Percentiles rank a stretch among this genome's conserved stretches.
These are phyloP conservation scores for Physella acuta DNA, from an alignment of 1,140 invertebrate species.

Conservation along the genomic window DNA sequence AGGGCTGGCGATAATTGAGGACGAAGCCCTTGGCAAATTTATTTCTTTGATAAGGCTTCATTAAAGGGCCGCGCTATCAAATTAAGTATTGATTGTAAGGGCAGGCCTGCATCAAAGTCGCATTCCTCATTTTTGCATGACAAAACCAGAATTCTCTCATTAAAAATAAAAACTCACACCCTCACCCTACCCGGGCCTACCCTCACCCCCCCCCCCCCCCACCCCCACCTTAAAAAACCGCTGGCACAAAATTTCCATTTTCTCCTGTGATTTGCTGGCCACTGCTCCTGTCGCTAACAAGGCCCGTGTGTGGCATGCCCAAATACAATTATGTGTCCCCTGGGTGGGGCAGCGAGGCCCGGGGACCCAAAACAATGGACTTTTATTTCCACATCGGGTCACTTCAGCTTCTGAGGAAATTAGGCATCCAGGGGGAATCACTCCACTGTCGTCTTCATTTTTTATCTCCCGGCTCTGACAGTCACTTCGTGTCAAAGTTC, in stretches of 20 bases:
- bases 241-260: constrained; percentile 8
- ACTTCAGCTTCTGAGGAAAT: neutral
- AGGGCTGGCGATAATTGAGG: constrained; percentile 14
- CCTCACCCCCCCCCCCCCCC: too few relatives aligned
- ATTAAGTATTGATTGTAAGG: constrained; percentile 20
- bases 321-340: constrained; percentile 20
- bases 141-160: neutral
- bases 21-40: constrained; percentile 23
- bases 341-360: neutral
- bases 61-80: constrained; percentile 7
- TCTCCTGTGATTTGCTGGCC: neutral
- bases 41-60: constrained; percentile 20
- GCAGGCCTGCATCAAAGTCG: constrained; percentile 13
- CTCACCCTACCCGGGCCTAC: too few relatives aligned
- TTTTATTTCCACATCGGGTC: neutral
- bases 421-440: constrained; percentile 12
- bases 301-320: constrained; percentile 9
- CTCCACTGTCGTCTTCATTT: neutral
- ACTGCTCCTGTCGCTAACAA: constrained; percentile 9
- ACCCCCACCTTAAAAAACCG: neutral
- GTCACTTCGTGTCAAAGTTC: too few relatives aligned
- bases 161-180: neutral
- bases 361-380: constrained; percentile 11
- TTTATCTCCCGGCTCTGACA: neutral
- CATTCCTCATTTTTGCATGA: constrained; percentile 12